Evolutionary conservation across 2,113 vertebrate genomes (phyloP).

Genomic region (Ictalurus furcatus): DNA sequence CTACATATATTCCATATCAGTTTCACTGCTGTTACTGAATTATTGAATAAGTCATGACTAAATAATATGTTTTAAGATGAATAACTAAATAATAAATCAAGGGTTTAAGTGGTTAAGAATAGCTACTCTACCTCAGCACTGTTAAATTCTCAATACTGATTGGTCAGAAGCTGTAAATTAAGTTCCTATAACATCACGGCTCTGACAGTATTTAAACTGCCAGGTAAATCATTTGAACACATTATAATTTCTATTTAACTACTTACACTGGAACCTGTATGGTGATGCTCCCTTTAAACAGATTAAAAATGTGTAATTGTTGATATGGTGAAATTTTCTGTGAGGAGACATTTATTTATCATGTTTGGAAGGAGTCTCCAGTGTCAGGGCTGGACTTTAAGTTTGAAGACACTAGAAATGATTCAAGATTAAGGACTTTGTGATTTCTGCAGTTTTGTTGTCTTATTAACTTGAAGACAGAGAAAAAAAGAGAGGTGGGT

Average conservation of each 20-base stretch:
- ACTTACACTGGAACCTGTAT: background rate
- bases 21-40: background rate
- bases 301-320: background rate
- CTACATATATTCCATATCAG: background rate
- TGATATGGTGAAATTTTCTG: background rate
- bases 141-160: background rate
- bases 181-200: no score
- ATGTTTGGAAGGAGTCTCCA: background rate
- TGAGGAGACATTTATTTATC: background rate
- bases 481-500: background rate
- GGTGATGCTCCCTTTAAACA: background rate
- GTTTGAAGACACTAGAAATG: background rate
- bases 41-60: background rate
- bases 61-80: background rate
- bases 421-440: background rate
- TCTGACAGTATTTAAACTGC: background rate
- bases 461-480: background rate
- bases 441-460: background rate
- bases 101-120: background rate
- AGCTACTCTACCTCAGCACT: background rate
- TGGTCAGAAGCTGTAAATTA: background rate
- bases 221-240: background rate
- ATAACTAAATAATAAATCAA: background rate
- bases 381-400: background rate
- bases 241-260: background rate